A percentile compares a stretch with the other conserved stretches of the same genome.
These are phyloP conservation scores for Glaucidium brasilianum DNA, from an alignment of 2,113 vertebrate species.

Conservation along the genomic window DNA sequence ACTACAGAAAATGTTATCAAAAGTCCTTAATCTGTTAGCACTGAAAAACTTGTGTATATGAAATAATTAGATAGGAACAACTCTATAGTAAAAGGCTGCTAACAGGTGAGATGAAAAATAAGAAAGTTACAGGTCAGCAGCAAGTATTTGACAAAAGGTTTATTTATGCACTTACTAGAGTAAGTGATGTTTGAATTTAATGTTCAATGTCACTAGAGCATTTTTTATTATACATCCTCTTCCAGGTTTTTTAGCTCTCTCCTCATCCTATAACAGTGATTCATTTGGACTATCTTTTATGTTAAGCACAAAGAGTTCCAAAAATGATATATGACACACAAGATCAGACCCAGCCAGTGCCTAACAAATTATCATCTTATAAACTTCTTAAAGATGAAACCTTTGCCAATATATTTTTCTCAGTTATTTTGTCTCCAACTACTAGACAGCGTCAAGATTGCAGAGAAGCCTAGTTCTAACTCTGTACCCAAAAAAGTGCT, in stretches of 20 bases:
- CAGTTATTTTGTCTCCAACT: not conserved
- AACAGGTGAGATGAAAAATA: not conserved
- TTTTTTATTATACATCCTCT: not conserved
- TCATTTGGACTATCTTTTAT: not conserved
- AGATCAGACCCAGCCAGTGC: not conserved
- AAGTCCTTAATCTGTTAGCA: not conserved
- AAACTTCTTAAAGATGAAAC: constrained; percentile 32
- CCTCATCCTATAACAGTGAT: not conserved
- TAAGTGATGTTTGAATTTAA: not conserved
- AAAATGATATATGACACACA: not conserved
- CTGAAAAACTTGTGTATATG: not conserved
- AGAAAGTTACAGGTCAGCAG: not conserved
- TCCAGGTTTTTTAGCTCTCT: not conserved
- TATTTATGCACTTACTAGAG: not conserved
- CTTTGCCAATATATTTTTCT: constrained; percentile 21
- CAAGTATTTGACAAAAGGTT: not conserved
- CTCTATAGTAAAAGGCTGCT: not conserved
- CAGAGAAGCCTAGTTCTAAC: not conserved
- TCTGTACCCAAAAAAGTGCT: not conserved
- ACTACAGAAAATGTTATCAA: not conserved
- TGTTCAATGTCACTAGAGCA: not conserved
- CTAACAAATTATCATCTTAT: not conserved
- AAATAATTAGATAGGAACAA: not conserved
- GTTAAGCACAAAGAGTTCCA: not conserved
- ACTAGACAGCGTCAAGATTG: not conserved